Evolutionary conservation across 2,797 vertebrate genomes (phyloP).

Genomic region (Manis pentadactyla): DNA sequence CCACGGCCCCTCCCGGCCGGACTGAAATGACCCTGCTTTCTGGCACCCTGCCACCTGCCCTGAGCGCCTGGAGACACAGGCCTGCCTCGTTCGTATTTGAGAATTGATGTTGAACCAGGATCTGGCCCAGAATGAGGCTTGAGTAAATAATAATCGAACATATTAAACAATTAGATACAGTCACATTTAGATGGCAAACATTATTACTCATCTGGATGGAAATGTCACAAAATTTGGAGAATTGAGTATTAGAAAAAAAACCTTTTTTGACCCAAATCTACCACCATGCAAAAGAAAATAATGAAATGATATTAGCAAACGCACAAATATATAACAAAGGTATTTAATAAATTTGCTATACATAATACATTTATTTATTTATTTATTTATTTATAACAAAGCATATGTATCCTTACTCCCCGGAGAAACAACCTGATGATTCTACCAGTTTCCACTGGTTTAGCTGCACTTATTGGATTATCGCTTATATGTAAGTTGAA

Average conservation of each 20-base stretch:
- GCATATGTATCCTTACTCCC: not conserved
- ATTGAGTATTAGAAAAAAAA: not conserved
- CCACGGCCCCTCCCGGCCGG: fast-evolving
- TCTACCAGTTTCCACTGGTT: not conserved
- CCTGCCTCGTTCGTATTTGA: fast-evolving
- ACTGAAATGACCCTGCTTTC: fast-evolving
- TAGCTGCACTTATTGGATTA: not conserved
- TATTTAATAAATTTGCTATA: not conserved
- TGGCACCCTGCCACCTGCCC: fast-evolving
- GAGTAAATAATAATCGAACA: fast-evolving
- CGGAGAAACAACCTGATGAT: not conserved
- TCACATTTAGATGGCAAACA: fast-evolving
- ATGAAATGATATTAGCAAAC: not conserved
- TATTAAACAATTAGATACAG: fast-evolving
- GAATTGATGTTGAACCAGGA: fast-evolving
- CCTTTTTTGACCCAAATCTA: not conserved
- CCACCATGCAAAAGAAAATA: not conserved
- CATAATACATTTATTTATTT: not conserved
- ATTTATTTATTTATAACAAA: not conserved
- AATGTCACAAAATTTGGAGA: not conserved
- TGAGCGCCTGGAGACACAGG: fast-evolving
- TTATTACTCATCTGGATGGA: fast-evolving
- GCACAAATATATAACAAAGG: not conserved
- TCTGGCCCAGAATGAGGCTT: not conserved
- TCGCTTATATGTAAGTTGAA: not conserved